These are phyloP conservation scores for Serranus cabrilla DNA, from an alignment of 2,797 vertebrate genomes.

Conservation along the genomic window DNA sequence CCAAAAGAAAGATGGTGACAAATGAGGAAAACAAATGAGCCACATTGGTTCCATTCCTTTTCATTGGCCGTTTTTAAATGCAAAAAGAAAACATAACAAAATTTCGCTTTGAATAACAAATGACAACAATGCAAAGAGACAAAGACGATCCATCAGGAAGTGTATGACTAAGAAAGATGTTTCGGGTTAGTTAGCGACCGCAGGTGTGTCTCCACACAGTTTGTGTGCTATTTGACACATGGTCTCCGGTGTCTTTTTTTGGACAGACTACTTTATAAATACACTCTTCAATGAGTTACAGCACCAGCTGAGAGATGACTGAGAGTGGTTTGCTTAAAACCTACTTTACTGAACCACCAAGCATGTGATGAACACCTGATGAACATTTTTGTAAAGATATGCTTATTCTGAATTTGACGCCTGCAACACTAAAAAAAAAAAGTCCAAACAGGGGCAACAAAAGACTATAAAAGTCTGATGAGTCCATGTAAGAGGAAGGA, in stretches of 20 bases:
- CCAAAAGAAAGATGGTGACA: conserved; percentile 17
- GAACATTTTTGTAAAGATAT: no score
- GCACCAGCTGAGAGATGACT: conserved; percentile 82
- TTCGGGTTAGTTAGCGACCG: conserved; percentile 26
- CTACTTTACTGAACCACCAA: conserved; percentile 26
- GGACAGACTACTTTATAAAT: conserved; percentile 84
- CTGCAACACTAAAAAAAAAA: no score
- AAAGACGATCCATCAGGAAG: background rate
- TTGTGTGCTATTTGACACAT: conserved; percentile 69
- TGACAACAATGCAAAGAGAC: conserved; percentile 14
- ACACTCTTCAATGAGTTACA: conserved; percentile 83
- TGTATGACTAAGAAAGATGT: background rate
- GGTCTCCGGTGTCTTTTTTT: conserved; percentile 78
- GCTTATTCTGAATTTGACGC: no score
- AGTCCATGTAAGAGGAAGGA: no score
- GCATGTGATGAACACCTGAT: conserved; percentile 8
- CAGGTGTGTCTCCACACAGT: conserved; percentile 20
- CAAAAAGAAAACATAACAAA: background rate
- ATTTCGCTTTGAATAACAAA: background rate
- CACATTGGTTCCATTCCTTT: background rate
- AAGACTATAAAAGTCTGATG: no score
- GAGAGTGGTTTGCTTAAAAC: conserved; percentile 45
- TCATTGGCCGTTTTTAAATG: no score
- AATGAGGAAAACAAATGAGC: background rate
- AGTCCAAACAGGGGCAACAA: no score